Conservation (phyloP, 2,113 vertebrate genomes). For the Tragelaphus strepsiceros region DNA sequence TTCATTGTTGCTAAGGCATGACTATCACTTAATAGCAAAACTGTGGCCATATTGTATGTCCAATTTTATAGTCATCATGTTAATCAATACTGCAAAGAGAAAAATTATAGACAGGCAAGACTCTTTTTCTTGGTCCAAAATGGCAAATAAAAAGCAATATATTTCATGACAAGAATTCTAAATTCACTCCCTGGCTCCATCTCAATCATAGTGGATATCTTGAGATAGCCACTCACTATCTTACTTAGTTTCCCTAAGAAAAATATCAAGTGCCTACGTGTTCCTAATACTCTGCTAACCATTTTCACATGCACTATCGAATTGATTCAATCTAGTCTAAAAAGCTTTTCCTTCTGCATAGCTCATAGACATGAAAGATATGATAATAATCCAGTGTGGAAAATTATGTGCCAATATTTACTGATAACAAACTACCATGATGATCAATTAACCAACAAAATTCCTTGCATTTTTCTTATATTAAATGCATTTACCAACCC, state of each 20-base stretch:
- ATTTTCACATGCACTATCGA: not conserved
- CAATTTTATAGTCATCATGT: not conserved
- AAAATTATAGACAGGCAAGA: not conserved
- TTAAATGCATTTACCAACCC: not conserved
- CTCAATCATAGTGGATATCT: not conserved
- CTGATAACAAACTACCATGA: not conserved
- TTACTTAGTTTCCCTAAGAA: not conserved
- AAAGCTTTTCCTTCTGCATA: not conserved
- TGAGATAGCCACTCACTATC: not conserved
- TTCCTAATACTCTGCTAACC: not conserved
- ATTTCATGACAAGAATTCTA: not conserved
- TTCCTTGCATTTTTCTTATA: not conserved
- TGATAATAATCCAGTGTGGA: not conserved
- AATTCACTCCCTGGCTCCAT: not conserved
- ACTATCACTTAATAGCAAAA: constrained; percentile 1
- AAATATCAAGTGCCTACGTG: not conserved
- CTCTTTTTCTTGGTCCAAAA: not conserved
- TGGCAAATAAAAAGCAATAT: not conserved
- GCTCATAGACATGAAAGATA: not conserved
- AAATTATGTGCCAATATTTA: not conserved
- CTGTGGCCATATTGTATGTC: not conserved
- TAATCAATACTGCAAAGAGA: not conserved
- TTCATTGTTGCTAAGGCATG: not conserved
- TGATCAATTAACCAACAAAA: not conserved
- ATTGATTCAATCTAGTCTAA: not conserved